Conservation (phyloP, 1,140 invertebrate species). For the Drosophila pseudoananassae region DNA sequence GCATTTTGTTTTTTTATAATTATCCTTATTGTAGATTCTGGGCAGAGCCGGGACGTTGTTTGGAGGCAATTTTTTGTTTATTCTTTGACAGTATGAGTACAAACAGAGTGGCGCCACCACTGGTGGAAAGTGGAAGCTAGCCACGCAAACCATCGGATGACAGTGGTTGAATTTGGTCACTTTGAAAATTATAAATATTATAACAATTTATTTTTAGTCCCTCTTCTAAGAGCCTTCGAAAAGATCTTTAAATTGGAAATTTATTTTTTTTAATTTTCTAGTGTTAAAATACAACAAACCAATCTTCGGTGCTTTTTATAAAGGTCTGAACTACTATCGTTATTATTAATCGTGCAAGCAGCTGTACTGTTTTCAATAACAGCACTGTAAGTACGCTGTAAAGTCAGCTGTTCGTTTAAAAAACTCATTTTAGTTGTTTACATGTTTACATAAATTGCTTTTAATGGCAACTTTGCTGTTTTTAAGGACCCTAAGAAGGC, state of each 20-base stretch:
- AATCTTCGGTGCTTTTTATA: too few relatives aligned
- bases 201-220: too few relatives aligned
- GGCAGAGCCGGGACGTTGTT: not conserved
- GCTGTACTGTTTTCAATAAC: not conserved
- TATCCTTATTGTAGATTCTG: not conserved
- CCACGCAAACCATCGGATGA: too few relatives aligned
- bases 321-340: too few relatives aligned
- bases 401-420: not conserved
- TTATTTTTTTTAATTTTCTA: too few relatives aligned
- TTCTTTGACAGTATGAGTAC: not conserved
- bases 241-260: too few relatives aligned
- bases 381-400: not conserved
- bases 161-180: not conserved
- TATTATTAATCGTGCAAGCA: too few relatives aligned
- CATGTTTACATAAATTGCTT: not conserved
- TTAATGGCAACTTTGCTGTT: constrained; percentile 42
- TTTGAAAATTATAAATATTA: not conserved
- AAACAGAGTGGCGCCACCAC: not conserved
- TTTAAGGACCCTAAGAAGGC: constrained; percentile 22
- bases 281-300: too few relatives aligned
- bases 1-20: not conserved
- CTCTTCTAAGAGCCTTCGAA: too few relatives aligned
- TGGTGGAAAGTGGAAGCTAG: not conserved
- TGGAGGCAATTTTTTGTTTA: not conserved
- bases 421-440: constrained; percentile 21